Base-by-base conservation (phyloP, 2,113 vertebrate species). In the Notothenia rossii region DNA sequence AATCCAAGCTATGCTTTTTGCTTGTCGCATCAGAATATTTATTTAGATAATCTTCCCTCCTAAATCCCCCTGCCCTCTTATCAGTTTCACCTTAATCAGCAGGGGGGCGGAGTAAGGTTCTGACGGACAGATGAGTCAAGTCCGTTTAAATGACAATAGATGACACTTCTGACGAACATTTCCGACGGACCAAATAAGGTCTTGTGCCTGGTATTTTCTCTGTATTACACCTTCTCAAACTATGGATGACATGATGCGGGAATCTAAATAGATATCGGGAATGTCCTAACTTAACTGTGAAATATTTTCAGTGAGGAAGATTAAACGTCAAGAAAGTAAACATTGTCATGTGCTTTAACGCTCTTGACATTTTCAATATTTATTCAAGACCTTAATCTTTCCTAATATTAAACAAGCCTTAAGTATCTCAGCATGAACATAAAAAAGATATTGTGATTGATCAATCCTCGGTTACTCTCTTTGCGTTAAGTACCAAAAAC, bases 111-210 rank as follows among this genome's bases (percentile, higher is more conserved):
- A 72, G 75, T 46, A 1, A 49, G 0, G 17, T 17, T 15, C 8
- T n/a, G 18, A 33, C 20, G 46, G 43, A 61, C 2, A 36, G 43
- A 20, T 87, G 72, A 86, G 50, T 79, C 81, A 72, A 5, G 4
- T 33, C 33, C 25, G 15, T 46, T 75, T 50, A 22, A 75, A 78
- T 73, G 45, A 75, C 58, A 74, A 45, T 12, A 40, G 36, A 40
- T 7, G 7, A 58, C 13, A 20, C 5, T 18, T 71, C 1, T 11
- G 43, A 75, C 55, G 12, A 40, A 56, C 60, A 70, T 25, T 0
- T 72, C 50, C 6, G 11, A 22, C 20, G 29, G 36, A 63, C 88
- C 84, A 91, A 86, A 90, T 82, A 88, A 83, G 86, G 86, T 54
- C 68, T 5, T 69, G 8, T 66, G 9, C 36, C 70, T 40, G 2